Base-by-base conservation (phyloP, 1,140 invertebrate species). In the Ptiloglossa arizonensis region DNA sequence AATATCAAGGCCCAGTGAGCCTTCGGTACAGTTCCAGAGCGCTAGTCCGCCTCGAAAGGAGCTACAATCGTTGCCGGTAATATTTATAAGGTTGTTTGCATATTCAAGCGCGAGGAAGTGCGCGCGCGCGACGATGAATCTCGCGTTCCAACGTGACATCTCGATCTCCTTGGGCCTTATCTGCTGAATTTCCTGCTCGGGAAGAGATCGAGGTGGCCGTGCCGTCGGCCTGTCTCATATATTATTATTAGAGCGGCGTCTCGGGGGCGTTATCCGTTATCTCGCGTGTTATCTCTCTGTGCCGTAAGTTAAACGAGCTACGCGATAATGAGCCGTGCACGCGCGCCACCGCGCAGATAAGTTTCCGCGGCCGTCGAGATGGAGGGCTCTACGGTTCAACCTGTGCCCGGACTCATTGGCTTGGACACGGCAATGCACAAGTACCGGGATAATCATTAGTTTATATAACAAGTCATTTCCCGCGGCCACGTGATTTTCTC, bases 401-500 rank as follows among this genome's bases (percentile, higher is more conserved):
- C 76, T 80, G 79, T 59, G 74, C 54, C 52, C 44, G 64, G 29
- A 63, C 77, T 70, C 79, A 67, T 81, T 78, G 67, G 71, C 82
- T 85, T 73, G 76, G 79, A 88, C 83, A 80, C 80, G 70, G 79
- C 60, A 76, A 81, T 76, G 66, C 63, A 22, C 81, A 66, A 77
- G 83, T 69, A 76, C 68, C 68, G 59, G 84, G 87, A 88, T 91
- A 91, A 91, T 91, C 86, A 90, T 90, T 90, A 89, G 89, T 92
- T 92, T 92, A 91, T 91, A 90, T 92, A 92, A 92, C 90, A 85
- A 91, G 91, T 92, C 89, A 92, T 92, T 92, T 92, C 88, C 89
- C 90, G 88, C 88, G 82, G 86, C 87, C 89, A 92, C 90, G 90
- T 91, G 90, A 92, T 91, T 91, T 90, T 89, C 87, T 88, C 85